Evolutionary conservation across 2,797 vertebrate species (phyloP).

Genomic region (Meriones psammophilus): DNA sequence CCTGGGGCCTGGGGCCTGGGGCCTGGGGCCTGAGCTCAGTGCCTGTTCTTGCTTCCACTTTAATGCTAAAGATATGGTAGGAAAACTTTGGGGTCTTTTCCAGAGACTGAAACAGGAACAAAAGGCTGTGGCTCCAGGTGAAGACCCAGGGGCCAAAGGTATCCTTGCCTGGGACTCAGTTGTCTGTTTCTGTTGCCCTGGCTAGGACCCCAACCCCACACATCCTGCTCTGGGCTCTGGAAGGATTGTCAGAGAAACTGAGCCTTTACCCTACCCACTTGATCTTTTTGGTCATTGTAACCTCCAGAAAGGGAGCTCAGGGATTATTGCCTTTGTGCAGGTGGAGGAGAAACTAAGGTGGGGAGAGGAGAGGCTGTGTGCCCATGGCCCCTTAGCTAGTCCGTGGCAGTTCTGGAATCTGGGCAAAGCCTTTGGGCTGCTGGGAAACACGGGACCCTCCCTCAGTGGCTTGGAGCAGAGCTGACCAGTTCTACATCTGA

Average conservation of each 20-base stretch:
- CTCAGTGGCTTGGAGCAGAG: background rate
- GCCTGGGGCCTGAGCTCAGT: background rate
- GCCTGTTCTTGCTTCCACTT: background rate
- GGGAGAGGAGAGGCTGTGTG: background rate
- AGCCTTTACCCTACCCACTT: background rate
- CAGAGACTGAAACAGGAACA: background rate
- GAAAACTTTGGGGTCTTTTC: background rate
- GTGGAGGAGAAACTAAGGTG: background rate
- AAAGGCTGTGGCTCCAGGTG: background rate
- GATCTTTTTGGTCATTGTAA: background rate
- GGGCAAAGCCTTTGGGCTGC: background rate
- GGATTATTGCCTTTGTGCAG: background rate
- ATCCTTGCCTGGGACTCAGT: background rate
- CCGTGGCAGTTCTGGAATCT: background rate
- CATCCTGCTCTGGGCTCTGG: background rate
- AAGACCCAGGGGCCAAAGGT: background rate
- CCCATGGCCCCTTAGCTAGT: background rate
- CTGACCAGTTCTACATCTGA: background rate
- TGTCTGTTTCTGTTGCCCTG: background rate
- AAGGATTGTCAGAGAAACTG: accelerated
- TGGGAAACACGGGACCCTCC: background rate
- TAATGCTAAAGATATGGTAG: background rate
- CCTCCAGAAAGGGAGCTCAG: background rate
- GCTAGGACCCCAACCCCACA: background rate
- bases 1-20: background rate